These are phyloP conservation scores for Dermatemys mawii DNA, from an alignment of 2,113 vertebrate species.

Conservation along the genomic window DNA sequence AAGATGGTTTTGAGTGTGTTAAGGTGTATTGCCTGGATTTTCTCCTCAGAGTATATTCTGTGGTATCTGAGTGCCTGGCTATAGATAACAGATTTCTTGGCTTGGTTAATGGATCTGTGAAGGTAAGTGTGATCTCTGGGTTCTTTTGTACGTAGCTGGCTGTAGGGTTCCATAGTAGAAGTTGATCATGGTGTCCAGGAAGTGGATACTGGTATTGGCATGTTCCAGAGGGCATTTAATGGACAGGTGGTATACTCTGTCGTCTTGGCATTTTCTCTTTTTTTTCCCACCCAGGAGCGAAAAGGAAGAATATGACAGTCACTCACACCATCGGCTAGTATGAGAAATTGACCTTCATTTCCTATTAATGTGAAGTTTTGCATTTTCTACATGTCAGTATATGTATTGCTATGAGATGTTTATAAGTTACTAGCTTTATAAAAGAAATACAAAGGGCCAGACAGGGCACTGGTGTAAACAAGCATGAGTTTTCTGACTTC, in stretches of 20 bases:
- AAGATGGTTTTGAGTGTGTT: background rate
- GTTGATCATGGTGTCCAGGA: background rate
- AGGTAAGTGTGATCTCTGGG: background rate
- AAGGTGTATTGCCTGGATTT: background rate
- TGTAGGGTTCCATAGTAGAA: background rate
- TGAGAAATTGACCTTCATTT: background rate
- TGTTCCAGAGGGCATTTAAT: background rate
- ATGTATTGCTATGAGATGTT: background rate
- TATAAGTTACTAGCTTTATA: background rate
- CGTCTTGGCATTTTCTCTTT: background rate
- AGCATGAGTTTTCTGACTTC: background rate
- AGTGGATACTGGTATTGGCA: background rate
- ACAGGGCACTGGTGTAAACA: background rate
- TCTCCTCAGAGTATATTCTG: background rate
- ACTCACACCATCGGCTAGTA: background rate
- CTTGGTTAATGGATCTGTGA: background rate
- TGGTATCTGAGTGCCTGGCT: background rate
- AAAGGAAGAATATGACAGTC: background rate
- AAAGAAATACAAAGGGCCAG: background rate
- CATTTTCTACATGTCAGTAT: background rate
- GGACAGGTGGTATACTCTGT: background rate
- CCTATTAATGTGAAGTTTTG: background rate
- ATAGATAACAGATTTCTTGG: background rate
- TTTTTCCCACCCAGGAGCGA: background rate
- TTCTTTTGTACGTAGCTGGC: background rate